Evolutionary conservation across 2,113 vertebrate species (phyloP).

Genomic region (Dolichallabes microphthalmus): DNA sequence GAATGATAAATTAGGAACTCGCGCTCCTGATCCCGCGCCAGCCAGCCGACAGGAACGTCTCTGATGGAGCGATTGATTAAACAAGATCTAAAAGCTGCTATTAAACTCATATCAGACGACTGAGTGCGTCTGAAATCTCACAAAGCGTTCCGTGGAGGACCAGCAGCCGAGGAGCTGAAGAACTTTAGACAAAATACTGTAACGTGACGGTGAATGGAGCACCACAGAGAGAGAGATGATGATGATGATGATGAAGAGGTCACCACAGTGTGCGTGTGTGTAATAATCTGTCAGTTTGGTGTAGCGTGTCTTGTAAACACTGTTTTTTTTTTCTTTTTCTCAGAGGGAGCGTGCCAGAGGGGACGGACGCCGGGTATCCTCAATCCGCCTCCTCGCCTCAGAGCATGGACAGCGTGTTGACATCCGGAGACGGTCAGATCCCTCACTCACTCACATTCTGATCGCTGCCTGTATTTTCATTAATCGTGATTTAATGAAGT

Average conservation of each 20-base stretch:
- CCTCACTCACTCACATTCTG: too few relatives aligned
- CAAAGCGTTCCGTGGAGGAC: neutral
- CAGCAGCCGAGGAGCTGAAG: neutral
- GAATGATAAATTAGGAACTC: neutral
- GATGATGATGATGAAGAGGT: neutral
- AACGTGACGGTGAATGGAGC: neutral
- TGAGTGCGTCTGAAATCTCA: neutral
- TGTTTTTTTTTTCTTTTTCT: conserved; percentile 5
- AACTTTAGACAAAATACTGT: neutral
- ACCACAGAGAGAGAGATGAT: neutral
- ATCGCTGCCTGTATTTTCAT: too few relatives aligned
- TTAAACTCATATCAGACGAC: neutral
- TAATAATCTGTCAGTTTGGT: neutral
- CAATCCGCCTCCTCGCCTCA: conserved; percentile 87
- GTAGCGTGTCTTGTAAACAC: neutral
- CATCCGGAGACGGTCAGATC: conserved; percentile 79
- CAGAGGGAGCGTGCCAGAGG: conserved; percentile 82
- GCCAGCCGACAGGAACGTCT: neutral
- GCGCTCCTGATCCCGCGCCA: neutral
- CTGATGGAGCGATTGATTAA: neutral
- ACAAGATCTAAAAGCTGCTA: too few relatives aligned
- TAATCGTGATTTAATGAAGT: too few relatives aligned
- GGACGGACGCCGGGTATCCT: conserved; percentile 80
- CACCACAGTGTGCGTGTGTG: too few relatives aligned
- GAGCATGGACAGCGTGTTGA: conserved; percentile 92